Evolutionary conservation across 2,888 invertebrate species (phyloP), one percentile per base, ranked within the genome.

Genomic region (Eubasilissa splendida): DNA sequence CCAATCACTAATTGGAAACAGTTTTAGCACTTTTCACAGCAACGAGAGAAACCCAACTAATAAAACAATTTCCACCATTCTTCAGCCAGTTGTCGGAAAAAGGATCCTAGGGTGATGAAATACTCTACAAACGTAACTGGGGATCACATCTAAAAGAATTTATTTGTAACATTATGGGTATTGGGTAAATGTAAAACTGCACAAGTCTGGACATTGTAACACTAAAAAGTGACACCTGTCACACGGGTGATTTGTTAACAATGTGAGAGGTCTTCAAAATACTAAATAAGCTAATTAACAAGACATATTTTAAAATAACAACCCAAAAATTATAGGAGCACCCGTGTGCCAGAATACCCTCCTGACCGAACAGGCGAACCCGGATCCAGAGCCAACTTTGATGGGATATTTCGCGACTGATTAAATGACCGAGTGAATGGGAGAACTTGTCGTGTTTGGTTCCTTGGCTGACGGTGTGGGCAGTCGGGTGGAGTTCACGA

Each of bases 401-500:
- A 12, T 14, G 58, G 58, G 2, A 58, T 58, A 58, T 14, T n/a
- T 58, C 9, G 12, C 58, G 14, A 58, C 12, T n/a, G 58, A 12
- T 58, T 4, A 14, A 58, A 58, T 58, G n/a, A n/a, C 58, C 58
- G 12, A 14, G 14, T 58, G 14, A 42, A 42, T 42, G 42, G 42
- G 42, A 42, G 42, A 42, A 42, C 42, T n/a, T 58, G 58, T 58
- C 58, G 66, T 68, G 68, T 68, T 68, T 70, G 58, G 42, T 66
- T 76, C 11, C n/a, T 42, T 54, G 54, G 58, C 54, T 22, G 54
- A 56, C 10, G 76, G 73, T 53, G 59, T 56, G 58, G 76, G 50
- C n/a, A 52, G 52, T 7, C 63, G 42, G 65, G 65, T 66, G 53
- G 50, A 63, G 90, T 93, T 96, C 95, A 96, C 93, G 95, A 96